Percentiles rank a stretch among this genome's conserved stretches.
Conservation (phyloP, 2,113 vertebrate genomes). For the Dipodomys stephensi region DNA sequence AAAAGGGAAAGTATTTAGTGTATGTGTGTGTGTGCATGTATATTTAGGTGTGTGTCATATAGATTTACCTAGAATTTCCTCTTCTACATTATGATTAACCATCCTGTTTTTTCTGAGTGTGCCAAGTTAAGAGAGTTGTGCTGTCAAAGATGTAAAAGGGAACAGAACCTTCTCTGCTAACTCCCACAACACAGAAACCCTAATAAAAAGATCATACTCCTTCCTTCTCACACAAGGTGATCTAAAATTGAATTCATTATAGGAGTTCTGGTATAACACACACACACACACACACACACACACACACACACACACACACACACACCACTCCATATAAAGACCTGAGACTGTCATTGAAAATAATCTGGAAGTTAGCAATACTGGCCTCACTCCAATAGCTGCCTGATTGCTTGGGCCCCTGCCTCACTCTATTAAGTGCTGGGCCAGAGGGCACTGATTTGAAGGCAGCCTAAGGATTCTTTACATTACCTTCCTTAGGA, state of each 20-base stretch:
- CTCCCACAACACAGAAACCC: background rate
- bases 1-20: background rate
- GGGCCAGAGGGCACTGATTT: constrained; percentile 73
- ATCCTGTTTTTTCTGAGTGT: background rate
- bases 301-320: background rate
- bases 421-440: constrained; percentile 62
- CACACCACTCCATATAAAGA: constrained; percentile 47
- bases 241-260: constrained; percentile 79
- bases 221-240: constrained; percentile 49
- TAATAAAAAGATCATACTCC: constrained; percentile 12
- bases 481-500: constrained; percentile 78
- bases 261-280: constrained; percentile 77
- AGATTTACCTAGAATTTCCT: background rate
- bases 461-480: constrained; percentile 77
- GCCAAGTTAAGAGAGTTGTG: background rate
- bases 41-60: background rate
- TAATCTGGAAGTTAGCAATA: constrained; percentile 75
- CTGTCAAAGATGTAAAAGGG: background rate
- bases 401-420: constrained; percentile 48
- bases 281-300: constrained; percentile 77
- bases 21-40: background rate
- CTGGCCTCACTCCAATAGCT: constrained; percentile 70
- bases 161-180: background rate
- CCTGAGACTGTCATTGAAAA: constrained; percentile 78
- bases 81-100: background rate